Conservation (phyloP, 2,888 invertebrate genomes). For the Buathra laborator region DNA sequence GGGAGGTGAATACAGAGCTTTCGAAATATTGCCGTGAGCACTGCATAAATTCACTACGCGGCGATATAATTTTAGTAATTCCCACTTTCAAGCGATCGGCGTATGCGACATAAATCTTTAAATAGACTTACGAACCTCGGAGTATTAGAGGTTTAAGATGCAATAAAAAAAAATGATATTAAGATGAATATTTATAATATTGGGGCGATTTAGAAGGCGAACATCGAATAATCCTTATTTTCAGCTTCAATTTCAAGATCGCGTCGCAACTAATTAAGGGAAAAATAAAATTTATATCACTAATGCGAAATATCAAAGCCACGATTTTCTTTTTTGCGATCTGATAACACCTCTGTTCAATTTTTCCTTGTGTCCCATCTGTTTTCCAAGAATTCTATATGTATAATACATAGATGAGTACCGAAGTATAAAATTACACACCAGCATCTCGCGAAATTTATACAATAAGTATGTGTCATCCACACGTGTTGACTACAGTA, state of each 20-base stretch:
- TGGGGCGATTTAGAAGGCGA: too few relatives aligned
- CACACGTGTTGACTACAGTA: not conserved
- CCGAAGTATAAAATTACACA: not conserved
- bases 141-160: too few relatives aligned
- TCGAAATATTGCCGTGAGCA: not conserved
- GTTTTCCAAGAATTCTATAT: not conserved
- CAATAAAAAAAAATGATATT: too few relatives aligned
- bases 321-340: not conserved
- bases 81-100: too few relatives aligned
- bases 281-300: not conserved
- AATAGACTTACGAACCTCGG: too few relatives aligned
- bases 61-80: too few relatives aligned
- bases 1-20: not conserved
- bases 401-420: not conserved
- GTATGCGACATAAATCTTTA: too few relatives aligned
- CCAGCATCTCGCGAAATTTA: not conserved
- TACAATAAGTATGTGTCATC: conserved; percentile 1
- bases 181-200: too few relatives aligned
- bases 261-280: too few relatives aligned
- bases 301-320: not conserved
- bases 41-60: too few relatives aligned
- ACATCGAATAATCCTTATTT: too few relatives aligned
- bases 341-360: not conserved
- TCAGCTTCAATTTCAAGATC: too few relatives aligned
- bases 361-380: not conserved